phyloP scores from a whole-genome alignment of 2,797 vertebrate genomes.

The Gouania willdenowi region DNA sequence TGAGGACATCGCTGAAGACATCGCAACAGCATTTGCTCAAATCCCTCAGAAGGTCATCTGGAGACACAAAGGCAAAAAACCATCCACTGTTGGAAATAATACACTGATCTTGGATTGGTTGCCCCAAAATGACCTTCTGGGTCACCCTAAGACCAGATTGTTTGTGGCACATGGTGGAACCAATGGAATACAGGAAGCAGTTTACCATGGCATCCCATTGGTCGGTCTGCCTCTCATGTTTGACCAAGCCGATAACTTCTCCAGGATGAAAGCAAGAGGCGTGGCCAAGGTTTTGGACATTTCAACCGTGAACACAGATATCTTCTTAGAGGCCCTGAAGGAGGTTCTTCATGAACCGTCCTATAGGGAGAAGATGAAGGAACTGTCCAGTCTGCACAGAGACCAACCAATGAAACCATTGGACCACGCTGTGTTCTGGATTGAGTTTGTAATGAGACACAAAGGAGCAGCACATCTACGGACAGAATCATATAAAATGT shows the following conservation, averaged over 20 bases:
- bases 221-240: conserved; percentile 61
- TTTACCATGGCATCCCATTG: conserved; percentile 58
- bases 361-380: conserved; percentile 59
- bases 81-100: conserved; percentile 56
- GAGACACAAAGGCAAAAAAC: conserved; percentile 53
- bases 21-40: conserved; percentile 48
- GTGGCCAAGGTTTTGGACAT: conserved; percentile 60
- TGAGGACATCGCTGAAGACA: conserved; percentile 1
- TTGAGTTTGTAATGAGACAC: conserved; percentile 67
- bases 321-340: conserved; percentile 48
- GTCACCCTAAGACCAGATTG: conserved; percentile 54
- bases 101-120: conserved; percentile 60
- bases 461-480: conserved; percentile 53
- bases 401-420: conserved; percentile 59
- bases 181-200: conserved; percentile 62
- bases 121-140: conserved; percentile 64
- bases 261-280: conserved; percentile 47
- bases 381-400: conserved; percentile 53
- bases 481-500: conserved; percentile 61
- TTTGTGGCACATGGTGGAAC: conserved; percentile 29
- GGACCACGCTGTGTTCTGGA: conserved; percentile 64
- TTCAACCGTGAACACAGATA: conserved; percentile 40
- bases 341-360: conserved; percentile 48
- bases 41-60: conserved; percentile 59
- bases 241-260: conserved; percentile 61